Percentiles rank a stretch among this genome's conserved stretches.
Evolutionary conservation across 2,888 invertebrate species (phyloP).

Genomic region (Entomobrya proxima): DNA sequence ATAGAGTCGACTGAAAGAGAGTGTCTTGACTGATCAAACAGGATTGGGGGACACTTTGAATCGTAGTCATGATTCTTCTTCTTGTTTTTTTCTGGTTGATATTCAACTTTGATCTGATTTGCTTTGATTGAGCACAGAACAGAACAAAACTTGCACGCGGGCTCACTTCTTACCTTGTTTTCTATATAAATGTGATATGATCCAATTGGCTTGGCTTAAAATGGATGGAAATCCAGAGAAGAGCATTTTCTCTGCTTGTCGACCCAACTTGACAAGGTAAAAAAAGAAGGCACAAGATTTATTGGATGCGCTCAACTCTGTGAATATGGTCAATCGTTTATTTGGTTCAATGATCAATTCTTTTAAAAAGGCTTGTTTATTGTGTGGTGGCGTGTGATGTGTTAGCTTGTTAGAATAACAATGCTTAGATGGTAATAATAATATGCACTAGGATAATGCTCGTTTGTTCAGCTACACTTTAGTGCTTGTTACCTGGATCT

Average conservation of each 20-base stretch:
- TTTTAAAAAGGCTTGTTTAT: slow-evolving; percentile 6
- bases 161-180: background rate
- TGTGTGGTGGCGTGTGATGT: slow-evolving; percentile 11
- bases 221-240: background rate
- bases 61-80: background rate
- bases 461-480: slow-evolving; percentile 10
- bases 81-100: background rate
- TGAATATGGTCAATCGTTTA: slow-evolving; percentile 51
- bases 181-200: background rate
- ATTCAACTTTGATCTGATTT: slow-evolving; percentile 15
- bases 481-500: background rate
- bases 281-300: slow-evolving; percentile 27
- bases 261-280: slow-evolving; percentile 4
- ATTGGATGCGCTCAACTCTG: background rate
- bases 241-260: background rate
- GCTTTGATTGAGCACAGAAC: slow-evolving; percentile 21
- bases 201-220: background rate
- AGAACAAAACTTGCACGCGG: background rate
- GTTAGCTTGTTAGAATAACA: slow-evolving; percentile 21
- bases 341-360: slow-evolving; percentile 65
- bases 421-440: background rate
- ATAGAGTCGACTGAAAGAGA: slow-evolving; percentile 9
- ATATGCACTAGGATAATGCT: background rate
- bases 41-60: background rate
- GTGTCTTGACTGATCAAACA: slow-evolving; percentile 7